Evolutionary conservation across 2,113 vertebrate genomes (phyloP).

Genomic region (Microcebus tavaratra): DNA sequence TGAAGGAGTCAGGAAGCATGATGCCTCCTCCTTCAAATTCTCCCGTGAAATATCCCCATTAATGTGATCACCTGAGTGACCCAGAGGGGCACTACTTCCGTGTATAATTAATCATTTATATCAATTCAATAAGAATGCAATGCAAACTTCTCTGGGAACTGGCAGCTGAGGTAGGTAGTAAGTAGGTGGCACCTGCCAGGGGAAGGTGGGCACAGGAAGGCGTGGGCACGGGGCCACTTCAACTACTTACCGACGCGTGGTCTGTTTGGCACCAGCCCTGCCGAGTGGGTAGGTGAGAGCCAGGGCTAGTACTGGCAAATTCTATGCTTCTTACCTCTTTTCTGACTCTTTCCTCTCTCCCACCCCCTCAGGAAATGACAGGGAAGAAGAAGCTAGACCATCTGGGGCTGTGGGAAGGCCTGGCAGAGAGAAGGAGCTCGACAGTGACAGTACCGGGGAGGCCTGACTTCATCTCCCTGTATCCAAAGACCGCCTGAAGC

Average conservation of each 20-base stretch:
- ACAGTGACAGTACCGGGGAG: slow-evolving; percentile 50
- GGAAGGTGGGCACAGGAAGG: neutral
- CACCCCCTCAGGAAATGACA: slow-evolving; percentile 68
- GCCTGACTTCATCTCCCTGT: slow-evolving; percentile 49
- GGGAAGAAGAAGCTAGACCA: slow-evolving; percentile 63
- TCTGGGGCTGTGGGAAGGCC: slow-evolving; percentile 76
- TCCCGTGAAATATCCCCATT: neutral
- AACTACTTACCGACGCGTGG: neutral
- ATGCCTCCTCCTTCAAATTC: neutral
- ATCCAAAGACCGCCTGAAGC: slow-evolving; percentile 40
- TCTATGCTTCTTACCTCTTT: slow-evolving; percentile 55
- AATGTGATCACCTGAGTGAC: neutral
- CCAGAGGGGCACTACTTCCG: neutral
- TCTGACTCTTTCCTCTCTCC: slow-evolving; percentile 48
- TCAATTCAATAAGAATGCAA: neutral
- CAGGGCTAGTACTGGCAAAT: slow-evolving; percentile 1
- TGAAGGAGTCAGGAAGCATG: neutral
- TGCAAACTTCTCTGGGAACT: neutral
- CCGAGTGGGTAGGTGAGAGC: neutral
- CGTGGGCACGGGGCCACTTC: neutral
- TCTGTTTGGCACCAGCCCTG: neutral
- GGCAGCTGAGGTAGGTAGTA: neutral
- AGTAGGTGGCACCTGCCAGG: neutral
- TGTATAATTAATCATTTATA: neutral
- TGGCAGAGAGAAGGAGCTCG: slow-evolving; percentile 66